A percentile compares a stretch with the other conserved stretches of the same genome.
phyloP scores from a whole-genome alignment of 64 coral and sea anemone genomes.

The Dendronephthya gigantea region DNA sequence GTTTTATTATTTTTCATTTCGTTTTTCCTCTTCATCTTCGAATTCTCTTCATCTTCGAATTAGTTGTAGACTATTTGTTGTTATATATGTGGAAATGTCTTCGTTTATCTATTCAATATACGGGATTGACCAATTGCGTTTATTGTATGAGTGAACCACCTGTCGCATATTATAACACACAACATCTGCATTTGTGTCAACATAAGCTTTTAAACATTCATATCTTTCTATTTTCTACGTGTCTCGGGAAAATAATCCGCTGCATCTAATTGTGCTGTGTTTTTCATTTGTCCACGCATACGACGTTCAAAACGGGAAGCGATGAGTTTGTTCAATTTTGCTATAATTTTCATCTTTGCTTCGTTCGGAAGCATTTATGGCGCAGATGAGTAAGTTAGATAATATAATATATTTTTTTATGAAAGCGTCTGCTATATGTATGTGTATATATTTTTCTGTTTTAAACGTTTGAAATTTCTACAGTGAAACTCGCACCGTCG shows the following conservation, averaged over 20 bases:
- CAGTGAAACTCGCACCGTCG: neutral
- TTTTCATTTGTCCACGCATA: neutral
- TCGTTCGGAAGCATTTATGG: neutral
- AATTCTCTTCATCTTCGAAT: too few species aligned
- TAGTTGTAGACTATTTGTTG: too few species aligned
- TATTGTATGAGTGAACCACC: neutral
- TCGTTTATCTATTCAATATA: neutral
- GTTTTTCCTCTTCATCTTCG: too few species aligned
- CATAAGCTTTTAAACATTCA: conserved; percentile 2
- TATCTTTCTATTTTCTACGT: neutral
- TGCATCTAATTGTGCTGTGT: neutral
- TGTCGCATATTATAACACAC: neutral
- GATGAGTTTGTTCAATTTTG: neutral
- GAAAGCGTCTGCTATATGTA: neutral
- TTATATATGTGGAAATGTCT: too few species aligned
- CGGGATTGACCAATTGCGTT: neutral
- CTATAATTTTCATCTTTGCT: neutral
- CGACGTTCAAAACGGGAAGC: neutral
- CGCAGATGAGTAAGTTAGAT: neutral
- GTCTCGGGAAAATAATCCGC: neutral
- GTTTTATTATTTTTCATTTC: too few species aligned
- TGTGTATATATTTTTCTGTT: neutral
- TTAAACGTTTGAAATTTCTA: neutral
- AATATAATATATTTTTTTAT: neutral
- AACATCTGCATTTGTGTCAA: neutral